Base-by-base conservation (phyloP, 2,797 vertebrate genomes). In the Phoxinus dragarum region DNA sequence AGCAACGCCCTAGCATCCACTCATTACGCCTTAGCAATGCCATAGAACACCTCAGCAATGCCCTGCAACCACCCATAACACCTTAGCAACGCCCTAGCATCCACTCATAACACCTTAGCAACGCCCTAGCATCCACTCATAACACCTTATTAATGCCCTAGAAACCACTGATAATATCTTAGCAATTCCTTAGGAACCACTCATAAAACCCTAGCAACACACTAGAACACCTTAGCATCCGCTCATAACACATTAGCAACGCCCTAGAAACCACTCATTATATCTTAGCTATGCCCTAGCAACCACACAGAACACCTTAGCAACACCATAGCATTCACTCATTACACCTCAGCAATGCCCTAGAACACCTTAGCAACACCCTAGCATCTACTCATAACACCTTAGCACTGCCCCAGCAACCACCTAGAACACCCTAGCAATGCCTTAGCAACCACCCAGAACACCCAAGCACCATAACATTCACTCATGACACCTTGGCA, bases 81-180 rank as follows among this genome's bases (percentile, higher is more conserved):
- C 11, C 40, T 7, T 12, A 71, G 21, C 6, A 72, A 27, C 4
- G 0, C 23, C 31, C 6, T 44, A n/a, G 23, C 2, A 27, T 1
- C 64, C 16, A 14, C n/a, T 0, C 59, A 64, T 6, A 6, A 64
- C 2, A 64, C 5, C n/a, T 6, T 64, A 64, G n/a, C 5, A 31
- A 14, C 0, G 0, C 59, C n/a, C 0, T 27, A 27, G 59, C 2
- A 27, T 5, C 10, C n/a, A 61, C 5, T 6, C n/a, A 27, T 3
- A 16, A 31, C 2, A 31, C 5, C 27, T 31, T 14, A 6, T 5
- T 9, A 64, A 31, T 1, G 1, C 2, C 12, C 0, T 16, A 16
- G 1, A 1, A 61, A 27, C 4, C n/a, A 61, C n/a, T 1, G 10
- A 42, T 4, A 69, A n/a, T 38, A 40, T 2, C 2, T 3, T 2